Evolutionary conservation across 2,888 invertebrate species (phyloP).

Genomic region (Drosophila tanythrix): DNA sequence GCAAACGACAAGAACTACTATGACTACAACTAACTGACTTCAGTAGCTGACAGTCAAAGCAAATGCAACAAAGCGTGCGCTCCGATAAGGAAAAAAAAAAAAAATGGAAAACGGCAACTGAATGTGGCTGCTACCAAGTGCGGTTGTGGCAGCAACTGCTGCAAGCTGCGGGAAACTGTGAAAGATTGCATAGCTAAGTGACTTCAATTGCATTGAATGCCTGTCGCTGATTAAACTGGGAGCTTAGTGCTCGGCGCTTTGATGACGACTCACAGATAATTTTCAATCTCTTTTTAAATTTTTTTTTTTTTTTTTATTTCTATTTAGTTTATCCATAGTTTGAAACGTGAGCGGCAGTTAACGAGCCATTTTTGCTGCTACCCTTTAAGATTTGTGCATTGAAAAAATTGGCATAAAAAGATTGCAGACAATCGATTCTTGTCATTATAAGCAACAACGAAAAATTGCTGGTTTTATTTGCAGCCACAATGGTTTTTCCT

Average conservation of each 20-base stretch:
- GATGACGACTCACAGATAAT: constrained; percentile 70
- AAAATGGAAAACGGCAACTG: constrained; percentile 15
- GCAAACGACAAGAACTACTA: constrained; percentile 32
- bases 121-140: constrained; percentile 31
- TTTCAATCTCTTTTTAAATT: constrained; percentile 66
- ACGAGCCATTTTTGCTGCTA: constrained; percentile 62
- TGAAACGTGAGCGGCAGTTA: constrained; percentile 74
- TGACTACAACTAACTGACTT: constrained; percentile 30
- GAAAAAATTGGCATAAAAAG: constrained; percentile 71
- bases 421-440: constrained; percentile 67
- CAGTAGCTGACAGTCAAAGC: constrained; percentile 62
- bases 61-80: constrained; percentile 61
- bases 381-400: constrained; percentile 60
- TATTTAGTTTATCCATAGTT: constrained; percentile 21
- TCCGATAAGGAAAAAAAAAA: constrained; percentile 35
- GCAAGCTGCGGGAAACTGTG: constrained; percentile 57
- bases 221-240: constrained; percentile 72
- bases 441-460: constrained; percentile 51
- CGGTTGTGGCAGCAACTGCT: constrained; percentile 14
- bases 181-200: constrained; percentile 79
- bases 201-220: constrained; percentile 73
- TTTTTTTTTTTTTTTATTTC: constrained; percentile 11
- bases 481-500: constrained; percentile 52
- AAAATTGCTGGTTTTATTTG: constrained; percentile 42
- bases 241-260: constrained; percentile 61